These are phyloP conservation scores for Panagrolaimus sp. DNA, from an alignment of 1,140 invertebrate species.

Conservation along the genomic window DNA sequence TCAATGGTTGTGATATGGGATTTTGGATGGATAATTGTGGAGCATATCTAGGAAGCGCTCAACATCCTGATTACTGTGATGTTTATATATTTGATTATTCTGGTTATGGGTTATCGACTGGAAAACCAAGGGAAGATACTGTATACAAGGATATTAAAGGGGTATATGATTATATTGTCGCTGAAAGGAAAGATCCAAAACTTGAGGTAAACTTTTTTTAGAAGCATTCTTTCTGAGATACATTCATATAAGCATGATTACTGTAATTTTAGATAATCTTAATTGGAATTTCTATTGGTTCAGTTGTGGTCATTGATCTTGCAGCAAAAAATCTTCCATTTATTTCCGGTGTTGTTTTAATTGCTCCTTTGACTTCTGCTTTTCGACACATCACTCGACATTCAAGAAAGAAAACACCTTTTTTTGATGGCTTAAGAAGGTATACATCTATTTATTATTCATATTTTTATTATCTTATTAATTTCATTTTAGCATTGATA, in stretches of 20 bases:
- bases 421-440: background rate
- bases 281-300: slow-evolving; percentile 17
- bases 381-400: slow-evolving; percentile 1
- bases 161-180: slow-evolving; percentile 27
- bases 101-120: slow-evolving; percentile 30
- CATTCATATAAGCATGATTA: background rate
- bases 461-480: too few species aligned
- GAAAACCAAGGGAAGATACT: slow-evolving; percentile 28
- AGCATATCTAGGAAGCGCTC: slow-evolving; percentile 19
- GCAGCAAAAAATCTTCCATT: slow-evolving; percentile 13
- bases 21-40: slow-evolving; percentile 16
- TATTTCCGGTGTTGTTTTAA: slow-evolving; percentile 24
- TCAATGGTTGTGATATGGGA: slow-evolving; percentile 23
- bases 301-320: slow-evolving; percentile 25
- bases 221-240: too few species aligned
- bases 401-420: background rate
- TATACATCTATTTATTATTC: background rate
- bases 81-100: slow-evolving; percentile 33
- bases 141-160: slow-evolving; percentile 30
- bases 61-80: slow-evolving; percentile 15
- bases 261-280: background rate
- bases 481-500: slow-evolving; percentile 4
- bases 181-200: slow-evolving; percentile 1
- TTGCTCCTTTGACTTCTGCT: slow-evolving; percentile 33
- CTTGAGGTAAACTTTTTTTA: background rate